These are phyloP conservation scores for Thinocorus orbignyianus DNA, from an alignment of 2,113 vertebrate genomes.

Conservation along the genomic window DNA sequence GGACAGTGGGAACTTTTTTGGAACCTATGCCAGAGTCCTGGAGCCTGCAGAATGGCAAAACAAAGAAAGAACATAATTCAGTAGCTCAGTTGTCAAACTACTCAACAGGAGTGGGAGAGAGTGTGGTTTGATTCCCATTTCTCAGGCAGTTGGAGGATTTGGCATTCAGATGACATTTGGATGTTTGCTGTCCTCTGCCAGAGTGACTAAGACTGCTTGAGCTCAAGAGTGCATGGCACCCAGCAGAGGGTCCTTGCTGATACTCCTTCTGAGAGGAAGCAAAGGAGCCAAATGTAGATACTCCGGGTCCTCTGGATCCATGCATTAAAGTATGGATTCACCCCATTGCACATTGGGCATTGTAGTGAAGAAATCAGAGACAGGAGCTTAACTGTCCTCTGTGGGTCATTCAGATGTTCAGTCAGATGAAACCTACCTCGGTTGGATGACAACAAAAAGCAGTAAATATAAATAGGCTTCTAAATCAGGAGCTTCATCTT, in stretches of 20 bases:
- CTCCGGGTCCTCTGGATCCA: background rate
- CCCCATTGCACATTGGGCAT: background rate
- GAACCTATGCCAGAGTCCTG: background rate
- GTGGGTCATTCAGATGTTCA: slow-evolving; percentile 8
- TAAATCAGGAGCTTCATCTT: background rate
- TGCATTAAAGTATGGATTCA: background rate
- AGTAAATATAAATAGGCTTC: slow-evolving; percentile 38
- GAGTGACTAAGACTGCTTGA: background rate
- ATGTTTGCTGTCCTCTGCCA: background rate
- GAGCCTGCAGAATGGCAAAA: background rate
- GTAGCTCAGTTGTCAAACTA: background rate
- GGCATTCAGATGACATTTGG: background rate
- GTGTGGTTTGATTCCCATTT: background rate
- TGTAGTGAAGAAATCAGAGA: background rate
- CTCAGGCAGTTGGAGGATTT: background rate
- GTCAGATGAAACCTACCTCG: background rate
- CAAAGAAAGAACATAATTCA: background rate
- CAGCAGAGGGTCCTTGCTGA: background rate
- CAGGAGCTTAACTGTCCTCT: background rate
- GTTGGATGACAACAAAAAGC: background rate
- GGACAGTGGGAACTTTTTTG: background rate
- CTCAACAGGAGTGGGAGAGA: background rate
- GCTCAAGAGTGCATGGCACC: background rate
- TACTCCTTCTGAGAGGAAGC: background rate
- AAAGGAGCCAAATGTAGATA: background rate